Percentiles rank a stretch among this genome's conserved stretches.
Evolutionary conservation across 2,113 vertebrate species (phyloP).

Genomic region (Indri indri): DNA sequence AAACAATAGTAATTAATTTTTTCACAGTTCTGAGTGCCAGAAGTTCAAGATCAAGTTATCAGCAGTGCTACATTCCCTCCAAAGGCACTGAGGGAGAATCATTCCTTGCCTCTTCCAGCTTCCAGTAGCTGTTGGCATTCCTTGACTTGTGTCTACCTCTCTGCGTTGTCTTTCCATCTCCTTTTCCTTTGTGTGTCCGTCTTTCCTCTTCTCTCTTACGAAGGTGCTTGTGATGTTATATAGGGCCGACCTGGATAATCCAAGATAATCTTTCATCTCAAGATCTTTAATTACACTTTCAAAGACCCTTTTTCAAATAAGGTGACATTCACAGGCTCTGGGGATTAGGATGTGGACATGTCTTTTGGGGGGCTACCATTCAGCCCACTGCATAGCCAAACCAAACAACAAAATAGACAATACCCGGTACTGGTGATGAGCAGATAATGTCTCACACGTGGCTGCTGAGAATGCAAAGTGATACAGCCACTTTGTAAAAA

Average conservation of each 20-base stretch:
- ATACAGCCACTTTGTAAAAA: background rate
- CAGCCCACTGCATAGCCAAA: background rate
- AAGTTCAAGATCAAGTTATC: background rate
- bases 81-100: too few relatives aligned
- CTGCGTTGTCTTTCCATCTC: background rate
- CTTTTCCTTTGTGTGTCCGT: background rate
- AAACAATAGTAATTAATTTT: background rate
- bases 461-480: background rate
- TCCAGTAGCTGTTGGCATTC: background rate
- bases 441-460: background rate
- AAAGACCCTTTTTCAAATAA: background rate
- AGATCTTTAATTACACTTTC: background rate
- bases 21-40: background rate
- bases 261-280: background rate
- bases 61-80: background rate
- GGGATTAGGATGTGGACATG: background rate
- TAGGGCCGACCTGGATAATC: background rate
- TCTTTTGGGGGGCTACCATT: background rate
- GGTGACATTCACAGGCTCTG: background rate
- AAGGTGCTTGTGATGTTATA: background rate
- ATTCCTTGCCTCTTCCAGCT: background rate
- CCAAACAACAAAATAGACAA: too few relatives aligned
- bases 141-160: background rate
- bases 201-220: background rate
- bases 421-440: background rate